These are phyloP conservation scores for Cantharis nigra DNA, from an alignment of 2,888 invertebrate genomes.

Conservation along the genomic window DNA sequence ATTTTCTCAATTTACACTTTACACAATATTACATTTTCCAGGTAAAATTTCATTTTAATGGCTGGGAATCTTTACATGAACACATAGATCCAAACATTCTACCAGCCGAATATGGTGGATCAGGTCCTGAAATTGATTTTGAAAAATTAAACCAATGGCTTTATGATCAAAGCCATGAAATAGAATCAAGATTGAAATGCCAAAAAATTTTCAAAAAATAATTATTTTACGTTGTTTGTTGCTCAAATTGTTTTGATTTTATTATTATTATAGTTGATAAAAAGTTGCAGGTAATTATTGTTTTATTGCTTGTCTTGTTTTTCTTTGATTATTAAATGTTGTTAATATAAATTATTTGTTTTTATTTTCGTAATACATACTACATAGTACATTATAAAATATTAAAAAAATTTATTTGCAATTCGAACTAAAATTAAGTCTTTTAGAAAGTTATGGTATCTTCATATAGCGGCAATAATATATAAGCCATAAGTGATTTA, in stretches of 20 bases:
- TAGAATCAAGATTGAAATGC: constrained; percentile 40
- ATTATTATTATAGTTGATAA: background rate
- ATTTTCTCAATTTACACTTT: background rate
- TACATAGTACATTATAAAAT: no score
- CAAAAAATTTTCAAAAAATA: constrained; percentile 1
- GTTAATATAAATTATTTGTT: no score
- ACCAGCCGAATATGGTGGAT: constrained; percentile 66
- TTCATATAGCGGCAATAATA: no score
- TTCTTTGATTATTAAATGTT: no score
- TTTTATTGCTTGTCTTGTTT: background rate
- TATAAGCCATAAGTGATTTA: no score
- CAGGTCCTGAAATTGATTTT: constrained; percentile 38
- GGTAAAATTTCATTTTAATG: constrained; percentile 60
- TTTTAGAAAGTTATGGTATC: no score
- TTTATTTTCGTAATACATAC: no score
- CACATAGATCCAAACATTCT: constrained; percentile 57
- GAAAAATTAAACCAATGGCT: constrained; percentile 37
- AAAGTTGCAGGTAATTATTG: background rate
- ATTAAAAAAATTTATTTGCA: no score
- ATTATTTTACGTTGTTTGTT: background rate
- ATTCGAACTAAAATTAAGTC: no score
- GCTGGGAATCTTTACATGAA: constrained; percentile 59
- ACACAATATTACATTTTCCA: constrained; percentile 36
- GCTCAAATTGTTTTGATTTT: no score
- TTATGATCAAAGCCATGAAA: constrained; percentile 37